Evolutionary conservation across 2,888 invertebrate species (phyloP).

Genomic region (Crepidodera aurea): DNA sequence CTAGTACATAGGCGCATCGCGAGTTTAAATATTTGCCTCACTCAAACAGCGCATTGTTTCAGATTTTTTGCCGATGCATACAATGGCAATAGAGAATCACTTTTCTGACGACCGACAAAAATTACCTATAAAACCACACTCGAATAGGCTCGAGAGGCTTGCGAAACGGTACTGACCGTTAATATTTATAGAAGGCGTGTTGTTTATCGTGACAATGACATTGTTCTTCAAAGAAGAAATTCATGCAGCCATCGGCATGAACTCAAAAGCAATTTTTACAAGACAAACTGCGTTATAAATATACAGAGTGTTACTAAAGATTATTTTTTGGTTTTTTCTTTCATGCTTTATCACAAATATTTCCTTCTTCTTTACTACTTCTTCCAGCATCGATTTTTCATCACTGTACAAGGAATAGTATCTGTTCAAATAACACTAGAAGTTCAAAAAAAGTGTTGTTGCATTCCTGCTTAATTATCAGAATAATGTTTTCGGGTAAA

Average conservation of each 20-base stretch:
- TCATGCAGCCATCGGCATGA: background rate
- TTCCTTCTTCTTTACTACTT: too few relatives aligned
- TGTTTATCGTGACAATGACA: conserved; percentile 16
- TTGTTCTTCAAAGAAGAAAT: conserved; percentile 9
- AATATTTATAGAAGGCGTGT: conserved; percentile 22
- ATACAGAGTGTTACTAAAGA: too few relatives aligned
- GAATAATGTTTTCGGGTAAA: too few relatives aligned
- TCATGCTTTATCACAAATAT: too few relatives aligned
- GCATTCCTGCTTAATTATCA: too few relatives aligned
- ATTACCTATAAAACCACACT: conserved; percentile 15
- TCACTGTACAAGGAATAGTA: too few relatives aligned
- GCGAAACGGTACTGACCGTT: conserved; percentile 15
- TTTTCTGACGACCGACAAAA: conserved; percentile 16
- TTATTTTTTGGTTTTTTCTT: too few relatives aligned
- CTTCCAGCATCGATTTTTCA: too few relatives aligned
- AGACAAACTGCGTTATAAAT: too few relatives aligned
- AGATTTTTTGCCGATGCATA: conserved; percentile 10
- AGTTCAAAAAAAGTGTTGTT: too few relatives aligned
- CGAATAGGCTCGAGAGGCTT: conserved; percentile 10
- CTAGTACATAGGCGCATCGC: background rate
- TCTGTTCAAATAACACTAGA: too few relatives aligned
- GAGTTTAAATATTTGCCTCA: conserved; percentile 21
- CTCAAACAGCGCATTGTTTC: conserved; percentile 22
- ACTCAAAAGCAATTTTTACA: too few relatives aligned
- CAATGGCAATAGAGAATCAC: conserved; percentile 21